Conservation (phyloP, 53 echinoderm and acorn worm species). For the Henricia sp. region DNA sequence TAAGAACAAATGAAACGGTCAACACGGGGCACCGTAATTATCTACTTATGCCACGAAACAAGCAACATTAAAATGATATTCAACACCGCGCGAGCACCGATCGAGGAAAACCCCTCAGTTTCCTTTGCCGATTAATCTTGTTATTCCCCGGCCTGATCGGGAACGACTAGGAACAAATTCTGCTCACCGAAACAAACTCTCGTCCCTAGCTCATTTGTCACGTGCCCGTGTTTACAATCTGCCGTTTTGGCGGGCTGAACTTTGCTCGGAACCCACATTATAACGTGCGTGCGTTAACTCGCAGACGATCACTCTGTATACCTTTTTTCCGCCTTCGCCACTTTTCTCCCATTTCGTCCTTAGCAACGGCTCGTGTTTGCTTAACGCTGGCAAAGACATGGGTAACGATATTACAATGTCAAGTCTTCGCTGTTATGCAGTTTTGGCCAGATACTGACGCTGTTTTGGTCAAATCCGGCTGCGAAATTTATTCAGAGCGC, state of each 20-base stretch:
- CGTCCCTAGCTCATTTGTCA: not conserved
- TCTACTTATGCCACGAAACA: not conserved
- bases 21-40: not conserved
- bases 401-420: slow-evolving; percentile 4
- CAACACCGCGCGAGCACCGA: not conserved
- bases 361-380: not conserved
- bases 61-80: not conserved
- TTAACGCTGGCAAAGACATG: not conserved
- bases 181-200: slow-evolving; percentile 12
- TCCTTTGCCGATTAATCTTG: not conserved
- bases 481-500: no score
- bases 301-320: not conserved
- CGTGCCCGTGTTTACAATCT: slow-evolving; percentile 13
- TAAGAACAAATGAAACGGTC: no score
- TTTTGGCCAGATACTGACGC: not conserved
- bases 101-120: not conserved
- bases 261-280: not conserved
- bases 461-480: no score
- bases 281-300: slow-evolving; percentile 3
- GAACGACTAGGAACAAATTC: slow-evolving; percentile 2
- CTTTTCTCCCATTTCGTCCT: not conserved
- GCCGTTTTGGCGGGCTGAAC: slow-evolving; percentile 1
- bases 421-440: not conserved
- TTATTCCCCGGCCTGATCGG: not conserved
- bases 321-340: not conserved